These are phyloP conservation scores for Campoplex capitator DNA, from an alignment of 2,888 invertebrate genomes.

Conservation along the genomic window DNA sequence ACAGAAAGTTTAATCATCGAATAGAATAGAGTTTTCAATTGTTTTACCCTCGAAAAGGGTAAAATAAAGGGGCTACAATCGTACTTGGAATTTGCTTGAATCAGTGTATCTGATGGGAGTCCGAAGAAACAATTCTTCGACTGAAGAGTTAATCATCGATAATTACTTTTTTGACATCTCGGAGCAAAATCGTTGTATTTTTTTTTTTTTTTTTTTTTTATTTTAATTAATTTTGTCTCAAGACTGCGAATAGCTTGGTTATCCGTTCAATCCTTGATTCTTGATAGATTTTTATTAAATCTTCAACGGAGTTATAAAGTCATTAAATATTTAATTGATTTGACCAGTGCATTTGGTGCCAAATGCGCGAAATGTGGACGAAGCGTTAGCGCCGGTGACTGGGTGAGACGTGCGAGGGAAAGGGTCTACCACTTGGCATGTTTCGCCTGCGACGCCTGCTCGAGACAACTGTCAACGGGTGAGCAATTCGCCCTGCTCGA, in stretches of 20 bases:
- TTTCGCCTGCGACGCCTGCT: conserved; percentile 98
- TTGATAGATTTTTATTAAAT: not conserved
- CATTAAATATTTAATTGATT: conserved; percentile 17
- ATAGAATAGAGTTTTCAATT: not conserved
- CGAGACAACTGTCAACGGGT: conserved; percentile 94
- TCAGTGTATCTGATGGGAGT: not conserved
- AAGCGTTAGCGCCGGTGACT: conserved; percentile 96
- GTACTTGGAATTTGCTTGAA: no score
- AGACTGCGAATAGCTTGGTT: no score
- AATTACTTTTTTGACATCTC: not conserved
- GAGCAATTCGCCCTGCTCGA: conserved; percentile 98
- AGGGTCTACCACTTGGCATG: conserved; percentile 98
- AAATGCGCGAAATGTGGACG: conserved; percentile 98
- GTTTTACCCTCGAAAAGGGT: no score
- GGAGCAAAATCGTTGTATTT: not conserved
- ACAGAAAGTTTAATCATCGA: not conserved
- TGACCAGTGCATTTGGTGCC: conserved; percentile 94
- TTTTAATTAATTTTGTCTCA: not conserved
- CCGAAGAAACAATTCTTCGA: not conserved
- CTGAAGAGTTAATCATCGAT: not conserved
- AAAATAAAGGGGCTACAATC: no score
- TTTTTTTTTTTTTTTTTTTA: not conserved
- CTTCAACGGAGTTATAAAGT: not conserved
- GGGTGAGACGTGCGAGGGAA: conserved; percentile 97
- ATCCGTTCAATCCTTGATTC: not conserved